A percentile compares a stretch with the other conserved stretches of the same genome.
phyloP scores from a whole-genome alignment of 64 coral and sea anemone genomes.

The Exaiptasia diaphana region DNA sequence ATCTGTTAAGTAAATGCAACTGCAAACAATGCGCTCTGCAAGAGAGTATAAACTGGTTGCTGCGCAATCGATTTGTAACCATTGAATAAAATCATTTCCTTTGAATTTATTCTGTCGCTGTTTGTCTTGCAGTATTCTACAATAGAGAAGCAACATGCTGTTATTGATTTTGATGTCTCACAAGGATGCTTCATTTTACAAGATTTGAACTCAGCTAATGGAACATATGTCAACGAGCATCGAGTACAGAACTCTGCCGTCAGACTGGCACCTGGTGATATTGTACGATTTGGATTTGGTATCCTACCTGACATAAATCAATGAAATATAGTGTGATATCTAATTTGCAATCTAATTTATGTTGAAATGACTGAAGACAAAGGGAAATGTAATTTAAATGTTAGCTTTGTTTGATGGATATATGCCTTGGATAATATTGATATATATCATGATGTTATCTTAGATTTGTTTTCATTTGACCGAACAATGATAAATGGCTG shows the following conservation, averaged over 20 bases:
- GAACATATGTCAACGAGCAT: slow-evolving; percentile 84
- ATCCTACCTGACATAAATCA: slow-evolving; percentile 55
- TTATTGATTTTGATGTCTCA: slow-evolving; percentile 64
- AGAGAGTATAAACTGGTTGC: too few relatives aligned
- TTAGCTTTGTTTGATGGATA: not conserved
- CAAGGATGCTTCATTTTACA: slow-evolving; percentile 75
- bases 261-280: slow-evolving; percentile 78
- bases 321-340: not conserved
- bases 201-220: slow-evolving; percentile 81
- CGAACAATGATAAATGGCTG: too few relatives aligned
- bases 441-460: too few relatives aligned
- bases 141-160: slow-evolving; percentile 78
- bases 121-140: slow-evolving; percentile 40
- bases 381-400: not conserved
- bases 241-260: slow-evolving; percentile 85
- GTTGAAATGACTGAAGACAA: not conserved
- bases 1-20: too few relatives aligned
- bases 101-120: too few relatives aligned
- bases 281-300: slow-evolving; percentile 85
- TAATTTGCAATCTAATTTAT: not conserved
- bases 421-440: too few relatives aligned
- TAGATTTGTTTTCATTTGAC: too few relatives aligned
- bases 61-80: too few relatives aligned
- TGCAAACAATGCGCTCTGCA: too few relatives aligned
- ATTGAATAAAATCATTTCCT: too few relatives aligned